Evolutionary conservation across 2,113 vertebrate species (phyloP).

Genomic region (Limanda limanda): DNA sequence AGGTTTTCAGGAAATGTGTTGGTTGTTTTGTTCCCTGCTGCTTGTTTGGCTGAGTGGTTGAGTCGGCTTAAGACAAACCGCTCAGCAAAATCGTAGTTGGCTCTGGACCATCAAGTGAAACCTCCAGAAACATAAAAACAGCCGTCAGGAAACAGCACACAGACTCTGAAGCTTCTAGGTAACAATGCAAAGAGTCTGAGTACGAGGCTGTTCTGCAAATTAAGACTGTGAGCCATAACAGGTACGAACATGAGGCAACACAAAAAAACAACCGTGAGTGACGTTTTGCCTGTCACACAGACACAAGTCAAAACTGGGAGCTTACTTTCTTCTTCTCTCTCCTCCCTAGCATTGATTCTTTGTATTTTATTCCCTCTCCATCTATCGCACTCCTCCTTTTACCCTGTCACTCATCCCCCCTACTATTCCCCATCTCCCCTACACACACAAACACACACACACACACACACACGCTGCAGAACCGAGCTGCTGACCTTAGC

Average conservation of each 20-base stretch:
- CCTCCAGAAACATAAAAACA: no score
- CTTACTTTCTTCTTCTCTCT: background rate
- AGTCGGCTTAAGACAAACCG: no score
- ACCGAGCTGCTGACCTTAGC: slow-evolving; percentile 70
- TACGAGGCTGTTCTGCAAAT: slow-evolving; percentile 1
- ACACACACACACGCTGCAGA: slow-evolving; percentile 28
- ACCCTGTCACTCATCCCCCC: background rate
- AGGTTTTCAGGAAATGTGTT: no score
- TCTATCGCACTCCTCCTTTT: slow-evolving; percentile 1
- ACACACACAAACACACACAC: slow-evolving; percentile 19
- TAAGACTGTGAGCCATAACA: background rate
- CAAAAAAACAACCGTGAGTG: background rate
- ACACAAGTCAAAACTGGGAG: background rate
- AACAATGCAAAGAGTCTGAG: background rate
- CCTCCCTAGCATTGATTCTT: background rate
- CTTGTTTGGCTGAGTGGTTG: no score
- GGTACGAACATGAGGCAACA: background rate
- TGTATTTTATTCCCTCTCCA: background rate
- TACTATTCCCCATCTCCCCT: background rate
- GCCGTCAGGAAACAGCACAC: no score
- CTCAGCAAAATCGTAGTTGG: no score
- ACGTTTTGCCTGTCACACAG: background rate
- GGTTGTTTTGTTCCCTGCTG: no score
- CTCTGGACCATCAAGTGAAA: no score
- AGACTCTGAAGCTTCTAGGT: slow-evolving; percentile 12